Conservation (phyloP, 2,113 vertebrate species). For the Copsychus sechellarum region DNA sequence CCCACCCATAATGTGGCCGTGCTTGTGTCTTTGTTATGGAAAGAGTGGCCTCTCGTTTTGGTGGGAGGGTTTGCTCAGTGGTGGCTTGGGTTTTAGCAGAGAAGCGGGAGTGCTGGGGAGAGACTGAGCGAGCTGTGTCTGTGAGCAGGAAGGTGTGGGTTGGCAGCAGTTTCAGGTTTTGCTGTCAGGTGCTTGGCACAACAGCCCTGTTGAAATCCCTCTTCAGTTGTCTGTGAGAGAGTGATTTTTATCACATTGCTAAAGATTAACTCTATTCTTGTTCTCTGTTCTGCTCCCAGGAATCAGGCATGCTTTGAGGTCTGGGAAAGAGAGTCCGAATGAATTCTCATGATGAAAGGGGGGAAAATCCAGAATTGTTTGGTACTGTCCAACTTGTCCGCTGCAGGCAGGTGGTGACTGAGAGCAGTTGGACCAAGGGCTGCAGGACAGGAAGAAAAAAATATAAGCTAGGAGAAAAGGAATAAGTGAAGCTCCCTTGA, state of each 20-base stretch:
- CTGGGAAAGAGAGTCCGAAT: not conserved
- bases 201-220: conserved; percentile 24
- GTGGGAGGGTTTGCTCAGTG: not conserved
- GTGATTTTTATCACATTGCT: conserved; percentile 16
- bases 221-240: not conserved
- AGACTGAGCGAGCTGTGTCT: conserved; percentile 12
- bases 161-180: conserved; percentile 42
- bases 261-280: conserved; percentile 22
- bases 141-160: conserved; percentile 8
- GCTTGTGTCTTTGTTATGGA: not conserved
- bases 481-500: not conserved
- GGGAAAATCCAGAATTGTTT: not conserved
- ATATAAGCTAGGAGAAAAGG: not conserved
- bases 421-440: not conserved
- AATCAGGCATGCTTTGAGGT: not conserved
- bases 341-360: not conserved
- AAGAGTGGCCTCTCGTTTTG: not conserved
- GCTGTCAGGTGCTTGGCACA: conserved; percentile 40
- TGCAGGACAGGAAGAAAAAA: not conserved
- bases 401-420: not conserved
- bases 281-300: conserved; percentile 14
- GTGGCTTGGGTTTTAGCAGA: not conserved
- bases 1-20: rapidly evolving
- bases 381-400: not conserved
- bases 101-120: not conserved